Evolutionary conservation across 2,888 invertebrate species (phyloP).

Genomic region (Thecophora atra): DNA sequence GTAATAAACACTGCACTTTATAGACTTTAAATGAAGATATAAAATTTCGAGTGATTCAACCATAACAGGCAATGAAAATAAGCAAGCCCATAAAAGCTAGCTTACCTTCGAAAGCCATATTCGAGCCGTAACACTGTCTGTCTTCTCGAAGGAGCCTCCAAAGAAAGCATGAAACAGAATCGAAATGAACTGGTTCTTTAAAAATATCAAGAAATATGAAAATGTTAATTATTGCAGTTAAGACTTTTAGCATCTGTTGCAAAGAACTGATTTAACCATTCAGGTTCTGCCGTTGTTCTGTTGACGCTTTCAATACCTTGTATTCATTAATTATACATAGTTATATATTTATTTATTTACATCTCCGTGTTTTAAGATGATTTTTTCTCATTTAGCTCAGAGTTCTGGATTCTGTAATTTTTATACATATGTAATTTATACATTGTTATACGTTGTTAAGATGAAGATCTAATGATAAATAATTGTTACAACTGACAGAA

Average conservation of each 20-base stretch:
- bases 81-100: background rate
- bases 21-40: background rate
- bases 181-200: background rate
- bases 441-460: no score
- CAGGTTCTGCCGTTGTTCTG: background rate
- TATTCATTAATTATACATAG: background rate
- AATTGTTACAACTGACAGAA: no score
- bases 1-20: background rate
- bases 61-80: background rate
- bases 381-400: no score
- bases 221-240: background rate
- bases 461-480: no score
- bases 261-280: background rate
- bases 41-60: background rate
- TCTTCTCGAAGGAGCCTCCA: background rate
- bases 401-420: no score
- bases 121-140: background rate
- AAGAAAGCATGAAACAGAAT: background rate
- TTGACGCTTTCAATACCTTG: background rate
- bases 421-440: no score
- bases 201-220: background rate
- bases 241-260: background rate
- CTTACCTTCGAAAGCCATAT: slow-evolving; percentile 5
- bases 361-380: no score
- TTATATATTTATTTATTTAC: background rate